Conservation (phyloP, 2,113 vertebrate genomes). For the Pao palembangensis region DNA sequence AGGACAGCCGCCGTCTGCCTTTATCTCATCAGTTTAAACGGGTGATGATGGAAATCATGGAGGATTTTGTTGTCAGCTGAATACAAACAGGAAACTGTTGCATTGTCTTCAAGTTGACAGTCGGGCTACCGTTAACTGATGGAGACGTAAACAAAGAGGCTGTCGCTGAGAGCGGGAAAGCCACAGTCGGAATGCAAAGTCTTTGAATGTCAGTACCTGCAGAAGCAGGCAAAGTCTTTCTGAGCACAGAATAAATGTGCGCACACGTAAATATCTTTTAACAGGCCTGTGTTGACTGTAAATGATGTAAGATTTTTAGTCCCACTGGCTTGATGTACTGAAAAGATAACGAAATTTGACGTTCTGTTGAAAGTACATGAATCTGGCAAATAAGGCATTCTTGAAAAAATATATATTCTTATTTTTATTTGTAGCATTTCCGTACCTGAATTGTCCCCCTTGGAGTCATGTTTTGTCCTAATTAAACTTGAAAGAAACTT, state of each 20-base stretch:
- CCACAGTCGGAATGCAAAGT: conserved; percentile 41
- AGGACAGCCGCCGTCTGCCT: conserved; percentile 10
- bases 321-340: too few relatives aligned
- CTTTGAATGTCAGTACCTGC: conserved; percentile 29
- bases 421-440: too few relatives aligned
- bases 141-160: conserved; percentile 44
- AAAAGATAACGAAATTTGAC: too few relatives aligned
- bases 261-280: too few relatives aligned
- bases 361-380: too few relatives aligned
- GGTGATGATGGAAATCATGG: conserved; percentile 32
- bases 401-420: too few relatives aligned
- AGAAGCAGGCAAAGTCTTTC: conserved; percentile 26
- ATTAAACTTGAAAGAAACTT: too few relatives aligned
- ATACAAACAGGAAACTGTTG: conserved; percentile 9
- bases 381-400: too few relatives aligned
- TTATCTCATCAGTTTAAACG: conserved; percentile 25
- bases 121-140: conserved; percentile 46
- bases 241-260: too few relatives aligned
- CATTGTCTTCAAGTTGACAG: conserved; percentile 18
- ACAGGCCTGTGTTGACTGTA: background rate
- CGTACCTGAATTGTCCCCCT: too few relatives aligned
- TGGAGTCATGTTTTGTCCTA: too few relatives aligned
- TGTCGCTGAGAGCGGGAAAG: conserved; percentile 3
- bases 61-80: conserved; percentile 34
- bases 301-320: conserved; percentile 2